Evolutionary conservation across 2,888 invertebrate species (phyloP).

Genomic region (Nowickia ferox): DNA sequence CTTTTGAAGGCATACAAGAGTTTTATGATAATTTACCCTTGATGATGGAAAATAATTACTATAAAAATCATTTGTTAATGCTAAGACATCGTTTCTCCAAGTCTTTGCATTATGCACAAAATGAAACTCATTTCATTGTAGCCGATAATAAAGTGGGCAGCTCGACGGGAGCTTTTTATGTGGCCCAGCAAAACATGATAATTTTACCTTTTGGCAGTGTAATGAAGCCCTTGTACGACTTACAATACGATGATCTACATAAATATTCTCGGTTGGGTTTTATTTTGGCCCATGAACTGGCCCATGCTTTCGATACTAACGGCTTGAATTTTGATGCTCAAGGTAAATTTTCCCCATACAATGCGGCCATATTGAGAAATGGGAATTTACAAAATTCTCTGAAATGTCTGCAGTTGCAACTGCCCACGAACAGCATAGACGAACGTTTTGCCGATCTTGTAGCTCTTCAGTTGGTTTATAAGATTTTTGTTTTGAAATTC

Average conservation of each 20-base stretch:
- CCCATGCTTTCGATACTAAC: constrained; percentile 77
- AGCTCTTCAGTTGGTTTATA: constrained; percentile 13
- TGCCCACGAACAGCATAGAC: constrained; percentile 23
- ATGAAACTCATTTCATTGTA: constrained; percentile 13
- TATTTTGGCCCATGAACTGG: constrained; percentile 78
- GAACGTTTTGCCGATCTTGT: constrained; percentile 52
- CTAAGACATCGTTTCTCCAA: constrained; percentile 37
- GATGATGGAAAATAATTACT: constrained; percentile 62
- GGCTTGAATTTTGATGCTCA: constrained; percentile 69
- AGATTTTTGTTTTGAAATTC: neutral
- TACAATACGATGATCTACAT: neutral
- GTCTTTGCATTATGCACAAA: neutral
- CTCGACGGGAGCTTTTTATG: constrained; percentile 75
- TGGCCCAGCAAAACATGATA: constrained; percentile 76
- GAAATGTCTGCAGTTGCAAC: constrained; percentile 20
- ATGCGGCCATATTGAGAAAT: constrained; percentile 72
- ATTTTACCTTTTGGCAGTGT: constrained; percentile 77
- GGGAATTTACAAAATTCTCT: constrained; percentile 1
- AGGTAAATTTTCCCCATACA: neutral
- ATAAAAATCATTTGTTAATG: constrained; percentile 56
- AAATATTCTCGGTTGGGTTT: constrained; percentile 77
- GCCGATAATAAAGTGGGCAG: constrained; percentile 55
- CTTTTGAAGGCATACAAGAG: constrained; percentile 49
- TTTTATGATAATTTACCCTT: constrained; percentile 72
- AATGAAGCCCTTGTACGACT: constrained; percentile 73